Evolutionary conservation across 1,140 invertebrate genomes (phyloP), one percentile per base, ranked within the genome.

Genomic region (Euwallacea fornicatus): DNA sequence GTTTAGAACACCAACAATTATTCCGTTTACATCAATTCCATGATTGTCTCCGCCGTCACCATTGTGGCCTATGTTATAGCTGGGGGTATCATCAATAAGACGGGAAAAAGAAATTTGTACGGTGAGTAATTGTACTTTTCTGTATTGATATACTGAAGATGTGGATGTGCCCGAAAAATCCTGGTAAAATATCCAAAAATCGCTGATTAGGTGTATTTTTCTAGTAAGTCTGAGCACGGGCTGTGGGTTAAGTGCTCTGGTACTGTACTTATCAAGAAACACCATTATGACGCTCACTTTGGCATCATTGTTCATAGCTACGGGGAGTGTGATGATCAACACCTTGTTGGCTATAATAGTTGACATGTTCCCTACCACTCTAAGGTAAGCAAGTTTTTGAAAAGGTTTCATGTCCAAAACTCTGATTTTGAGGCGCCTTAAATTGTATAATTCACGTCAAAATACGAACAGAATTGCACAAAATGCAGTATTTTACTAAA

Each of bases 321-420:
- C 74, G 15, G 69, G 70, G 0, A 76, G 77, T 62, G 72, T 80
- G 44, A 73, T 67, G 44, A 68, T 74, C 15, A 80, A 78, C 61
- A 73, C 72, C 15, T 58, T 77, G n/a, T 63, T 80, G 13, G 71
- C 75, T 1, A 69, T 79, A 3, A 75, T 79, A 44, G 76, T 78
- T 13, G 77, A 80, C 60, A 55, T 79, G 10, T 78, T 78, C 56
- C 79, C 79, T 71, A 80, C 79, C 7, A 76, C 74, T 59, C 74
- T 79, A 72, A 74, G 78, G 76, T 76, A 72, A 60, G 8, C n/a
- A 43, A 50, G 60, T 53, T 44, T 53, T 33, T 50, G 16, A 56
- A 56, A 43, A 11, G 42, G 0, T 61, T 58, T 58, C 55, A 7
- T 2, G 11, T 15, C 54, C 8, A 3, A 56, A 56, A 33, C 21